A percentile compares a stretch with the other conserved stretches of the same genome.
Evolutionary conservation across 1,140 invertebrate species (phyloP).

Genomic region (Kradibia gibbosae): DNA sequence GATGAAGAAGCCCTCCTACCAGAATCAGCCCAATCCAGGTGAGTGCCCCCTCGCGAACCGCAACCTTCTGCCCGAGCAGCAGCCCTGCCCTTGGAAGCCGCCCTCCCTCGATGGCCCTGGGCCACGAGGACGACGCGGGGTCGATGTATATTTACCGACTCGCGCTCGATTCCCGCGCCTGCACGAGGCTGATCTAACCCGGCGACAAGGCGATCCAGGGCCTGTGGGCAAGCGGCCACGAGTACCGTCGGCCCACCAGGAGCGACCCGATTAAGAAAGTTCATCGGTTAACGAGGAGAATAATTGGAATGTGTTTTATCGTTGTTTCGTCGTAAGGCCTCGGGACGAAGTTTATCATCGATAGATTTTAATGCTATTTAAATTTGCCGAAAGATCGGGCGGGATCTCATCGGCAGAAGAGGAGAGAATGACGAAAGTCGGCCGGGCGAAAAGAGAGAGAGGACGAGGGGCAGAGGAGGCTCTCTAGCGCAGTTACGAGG

Average conservation of each 20-base stretch:
- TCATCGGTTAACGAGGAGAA: not conserved
- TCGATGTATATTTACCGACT: too few relatives aligned
- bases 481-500: not conserved
- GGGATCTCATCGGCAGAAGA: too few relatives aligned
- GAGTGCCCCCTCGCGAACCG: conserved; percentile 60
- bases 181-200: too few relatives aligned
- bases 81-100: too few relatives aligned
- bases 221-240: too few relatives aligned
- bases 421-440: too few relatives aligned
- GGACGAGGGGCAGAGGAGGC: not conserved
- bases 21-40: conserved; percentile 87
- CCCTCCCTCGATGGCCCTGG: too few relatives aligned
- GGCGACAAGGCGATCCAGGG: too few relatives aligned
- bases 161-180: too few relatives aligned
- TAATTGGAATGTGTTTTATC: not conserved
- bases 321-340: not conserved
- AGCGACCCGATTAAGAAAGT: not conserved
- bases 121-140: too few relatives aligned
- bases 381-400: not conserved
- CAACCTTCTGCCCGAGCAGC: too few relatives aligned
- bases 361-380: conserved; percentile 6
- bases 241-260: too few relatives aligned
- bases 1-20: conserved; percentile 91
- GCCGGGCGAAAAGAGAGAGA: not conserved
- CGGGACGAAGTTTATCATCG: not conserved